These are phyloP conservation scores for Pseudorectes ferrugineus DNA, from an alignment of 2,113 vertebrate species.

Conservation along the genomic window DNA sequence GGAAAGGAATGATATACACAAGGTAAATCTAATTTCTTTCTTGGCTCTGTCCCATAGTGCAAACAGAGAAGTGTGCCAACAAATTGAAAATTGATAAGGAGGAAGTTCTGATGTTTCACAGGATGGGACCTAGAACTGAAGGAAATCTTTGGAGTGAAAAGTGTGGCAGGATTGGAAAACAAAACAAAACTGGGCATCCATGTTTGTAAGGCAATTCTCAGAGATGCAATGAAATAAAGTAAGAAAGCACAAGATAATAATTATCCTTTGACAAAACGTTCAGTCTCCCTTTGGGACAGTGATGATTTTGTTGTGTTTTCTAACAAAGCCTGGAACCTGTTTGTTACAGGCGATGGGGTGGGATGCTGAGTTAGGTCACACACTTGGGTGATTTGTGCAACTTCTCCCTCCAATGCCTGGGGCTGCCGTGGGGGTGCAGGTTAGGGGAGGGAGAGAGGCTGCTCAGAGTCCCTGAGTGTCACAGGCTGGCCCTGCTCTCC, in stretches of 20 bases:
- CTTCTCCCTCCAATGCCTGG: accelerated
- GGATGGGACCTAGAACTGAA: background rate
- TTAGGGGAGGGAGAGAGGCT: background rate
- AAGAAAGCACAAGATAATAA: background rate
- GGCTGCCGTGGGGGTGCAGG: background rate
- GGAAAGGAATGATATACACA: background rate
- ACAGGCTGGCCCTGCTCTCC: background rate
- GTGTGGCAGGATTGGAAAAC: background rate
- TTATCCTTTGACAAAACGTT: background rate
- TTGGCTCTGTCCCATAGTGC: background rate
- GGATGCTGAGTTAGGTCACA: background rate
- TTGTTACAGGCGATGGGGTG: accelerated
- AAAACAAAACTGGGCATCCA: background rate
- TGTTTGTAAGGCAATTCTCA: background rate
- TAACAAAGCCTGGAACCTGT: background rate
- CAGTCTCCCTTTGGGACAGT: background rate
- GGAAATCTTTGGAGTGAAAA: background rate
- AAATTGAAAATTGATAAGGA: background rate
- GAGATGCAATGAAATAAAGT: background rate
- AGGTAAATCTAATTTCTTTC: background rate
- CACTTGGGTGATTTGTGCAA: background rate
- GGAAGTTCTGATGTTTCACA: background rate
- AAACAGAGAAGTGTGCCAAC: background rate
- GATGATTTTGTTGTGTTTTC: background rate
- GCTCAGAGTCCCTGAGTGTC: background rate